phyloP scores from a whole-genome alignment of 2,113 vertebrate species.

The Pomatorhinus ruficollis region DNA sequence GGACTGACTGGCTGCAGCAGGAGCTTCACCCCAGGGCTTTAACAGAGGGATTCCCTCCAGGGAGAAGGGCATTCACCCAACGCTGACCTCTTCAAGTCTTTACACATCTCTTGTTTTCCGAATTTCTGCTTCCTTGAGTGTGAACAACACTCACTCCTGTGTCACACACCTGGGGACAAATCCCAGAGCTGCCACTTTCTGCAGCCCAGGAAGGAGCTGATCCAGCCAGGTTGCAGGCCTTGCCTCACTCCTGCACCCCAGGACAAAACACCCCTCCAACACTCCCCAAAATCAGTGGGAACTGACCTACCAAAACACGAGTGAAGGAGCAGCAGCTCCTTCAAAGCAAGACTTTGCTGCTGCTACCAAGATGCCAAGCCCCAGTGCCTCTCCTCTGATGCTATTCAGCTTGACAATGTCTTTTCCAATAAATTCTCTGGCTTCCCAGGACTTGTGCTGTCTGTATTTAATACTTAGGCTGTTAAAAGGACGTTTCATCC shows the following conservation, averaged over 20 bases:
- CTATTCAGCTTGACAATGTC: background rate
- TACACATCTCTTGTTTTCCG: background rate
- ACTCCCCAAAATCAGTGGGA: background rate
- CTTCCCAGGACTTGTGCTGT: background rate
- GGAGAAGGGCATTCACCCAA: background rate
- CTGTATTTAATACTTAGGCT: background rate
- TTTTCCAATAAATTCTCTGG: background rate
- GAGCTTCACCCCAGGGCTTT: background rate
- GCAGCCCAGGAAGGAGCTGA: accelerated
- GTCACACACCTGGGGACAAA: background rate
- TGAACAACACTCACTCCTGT: accelerated
- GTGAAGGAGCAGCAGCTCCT: background rate
- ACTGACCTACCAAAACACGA: accelerated
- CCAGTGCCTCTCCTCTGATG: background rate
- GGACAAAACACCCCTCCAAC: background rate
- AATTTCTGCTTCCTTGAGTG: background rate
- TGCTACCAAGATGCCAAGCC: accelerated
- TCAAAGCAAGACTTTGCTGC: background rate
- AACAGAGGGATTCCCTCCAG: background rate
- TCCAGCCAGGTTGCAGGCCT: background rate
- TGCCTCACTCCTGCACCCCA: background rate
- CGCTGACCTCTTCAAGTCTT: background rate
- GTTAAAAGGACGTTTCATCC: background rate
- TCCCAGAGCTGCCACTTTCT: background rate
- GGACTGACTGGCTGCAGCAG: background rate